Conservation (phyloP, 2,888 invertebrate genomes). For the Harpagoxenus sublaevis region DNA sequence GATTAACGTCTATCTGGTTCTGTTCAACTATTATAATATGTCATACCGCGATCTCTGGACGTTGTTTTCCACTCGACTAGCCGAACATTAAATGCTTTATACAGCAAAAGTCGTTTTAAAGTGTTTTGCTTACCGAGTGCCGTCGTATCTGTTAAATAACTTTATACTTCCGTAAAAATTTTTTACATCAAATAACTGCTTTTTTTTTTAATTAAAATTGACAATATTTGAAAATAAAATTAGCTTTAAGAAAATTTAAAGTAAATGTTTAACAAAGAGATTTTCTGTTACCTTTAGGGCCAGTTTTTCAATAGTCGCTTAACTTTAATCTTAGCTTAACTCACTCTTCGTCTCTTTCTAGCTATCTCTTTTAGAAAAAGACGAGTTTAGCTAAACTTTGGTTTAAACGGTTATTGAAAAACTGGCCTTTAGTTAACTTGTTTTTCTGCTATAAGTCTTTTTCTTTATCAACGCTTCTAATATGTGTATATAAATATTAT, state of each 20-base stretch:
- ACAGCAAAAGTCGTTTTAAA: neutral
- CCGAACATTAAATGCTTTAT: neutral
- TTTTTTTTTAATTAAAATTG: neutral
- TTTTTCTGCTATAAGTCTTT: neutral
- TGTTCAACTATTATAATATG: slow-evolving; percentile 35
- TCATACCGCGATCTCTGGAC: neutral
- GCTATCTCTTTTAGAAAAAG: too few relatives aligned
- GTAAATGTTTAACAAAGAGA: neutral
- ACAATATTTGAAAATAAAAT: neutral
- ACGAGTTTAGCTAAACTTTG: too few relatives aligned
- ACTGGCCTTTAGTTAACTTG: too few relatives aligned
- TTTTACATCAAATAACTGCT: neutral
- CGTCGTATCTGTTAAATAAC: neutral
- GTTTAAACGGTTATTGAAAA: too few relatives aligned
- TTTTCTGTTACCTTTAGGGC: neutral
- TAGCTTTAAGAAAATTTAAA: neutral
- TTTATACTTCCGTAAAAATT: neutral
- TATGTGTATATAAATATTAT: neutral
- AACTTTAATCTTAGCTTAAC: too few relatives aligned
- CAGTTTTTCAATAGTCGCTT: too few relatives aligned
- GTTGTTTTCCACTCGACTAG: slow-evolving; percentile 18
- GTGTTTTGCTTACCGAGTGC: neutral
- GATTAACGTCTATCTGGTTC: slow-evolving; percentile 36
- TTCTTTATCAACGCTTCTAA: neutral
- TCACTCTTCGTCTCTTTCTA: too few relatives aligned